Evolutionary conservation across 2,797 vertebrate genomes (phyloP), one percentile per base, ranked within the genome.

Genomic region (Rhabdomys pumilio): DNA sequence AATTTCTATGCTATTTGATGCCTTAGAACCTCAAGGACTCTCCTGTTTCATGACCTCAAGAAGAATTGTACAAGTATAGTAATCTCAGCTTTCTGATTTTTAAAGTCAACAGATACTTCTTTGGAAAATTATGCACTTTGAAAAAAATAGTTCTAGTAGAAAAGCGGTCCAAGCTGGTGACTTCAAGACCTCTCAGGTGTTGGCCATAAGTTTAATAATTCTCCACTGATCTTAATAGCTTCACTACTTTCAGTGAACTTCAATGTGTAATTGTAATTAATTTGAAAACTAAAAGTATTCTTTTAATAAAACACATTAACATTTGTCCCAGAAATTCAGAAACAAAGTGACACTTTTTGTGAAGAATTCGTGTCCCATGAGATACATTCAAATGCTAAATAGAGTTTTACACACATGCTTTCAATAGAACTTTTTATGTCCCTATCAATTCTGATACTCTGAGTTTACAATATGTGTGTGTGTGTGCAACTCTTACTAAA

Each of bases 101-200:
- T 69, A 65, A 94, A 82, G 34, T 53, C n/a, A 83, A 93, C 84
- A 97, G 38, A 26, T 44, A 55, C 19, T 82, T 91, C 24, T 86
- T 85, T 59, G 79, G 41, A 77, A 96, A 88, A 75, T 22, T 53
- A 19, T 47, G 3, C 14, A 82, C 15, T 4, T 87, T 93, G 34
- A 31, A 79, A 94, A 57, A 94, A 53, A 34, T 81, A 65, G 83
- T 63, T 90, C 17, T 38, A 79, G 20, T 82, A 41, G 14, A 86
- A 96, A 89, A 89, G 14, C 67, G 77, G 26, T 80, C 6, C 20
- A 88, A 76, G 72, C 1, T 1, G 61, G 80, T 20, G 34, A 50
- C 29, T 67, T 90, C 44, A 91, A 31, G 73, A 59, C 8, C 61
- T 87, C 57, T 61, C 34, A 31, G 2, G 14, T 77, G 7, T 38